These are phyloP conservation scores for Labroides dimidiatus DNA, from an alignment of 2,797 vertebrate species.

Conservation along the genomic window DNA sequence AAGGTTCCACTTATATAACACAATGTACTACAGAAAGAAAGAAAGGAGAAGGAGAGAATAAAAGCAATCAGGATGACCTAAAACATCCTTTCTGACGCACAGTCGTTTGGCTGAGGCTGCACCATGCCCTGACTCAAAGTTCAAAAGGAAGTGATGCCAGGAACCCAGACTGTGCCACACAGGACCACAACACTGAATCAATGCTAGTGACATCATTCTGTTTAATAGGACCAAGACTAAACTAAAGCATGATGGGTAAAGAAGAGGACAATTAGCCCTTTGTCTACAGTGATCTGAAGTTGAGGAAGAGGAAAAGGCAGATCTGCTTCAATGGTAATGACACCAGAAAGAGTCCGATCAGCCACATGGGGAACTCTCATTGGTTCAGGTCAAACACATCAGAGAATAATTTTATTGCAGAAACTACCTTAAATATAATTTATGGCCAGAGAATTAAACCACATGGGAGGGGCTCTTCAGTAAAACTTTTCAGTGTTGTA, in stretches of 20 bases:
- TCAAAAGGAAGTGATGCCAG: conserved; percentile 44
- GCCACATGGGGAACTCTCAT: background rate
- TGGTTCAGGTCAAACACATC: conserved; percentile 16
- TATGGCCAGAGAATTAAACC: background rate
- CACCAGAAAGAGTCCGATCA: conserved; percentile 3
- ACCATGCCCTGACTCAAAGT: conserved; percentile 28
- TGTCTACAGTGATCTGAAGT: conserved; percentile 43
- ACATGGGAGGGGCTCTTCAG: background rate
- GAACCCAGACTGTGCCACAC: conserved; percentile 30
- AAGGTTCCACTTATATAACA: conserved; percentile 43
- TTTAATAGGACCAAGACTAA: conserved; percentile 31
- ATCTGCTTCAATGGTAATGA: conserved; percentile 12
- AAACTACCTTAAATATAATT: conserved; percentile 6
- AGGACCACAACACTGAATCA: conserved; percentile 53
- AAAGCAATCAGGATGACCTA: conserved; percentile 33
- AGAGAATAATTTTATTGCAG: conserved; percentile 12
- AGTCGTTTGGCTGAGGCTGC: conserved; percentile 43
- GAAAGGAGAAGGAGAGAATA: conserved; percentile 22
- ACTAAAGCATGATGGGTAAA: conserved; percentile 50
- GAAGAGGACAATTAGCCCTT: conserved; percentile 50
- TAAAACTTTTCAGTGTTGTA: background rate
- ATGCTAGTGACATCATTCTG: conserved; percentile 54
- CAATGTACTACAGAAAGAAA: conserved; percentile 33
- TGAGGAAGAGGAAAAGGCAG: conserved; percentile 26
- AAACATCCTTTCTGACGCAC: conserved; percentile 60